These are phyloP conservation scores for Lophotis ruficrista DNA, from an alignment of 2,113 vertebrate species.

Conservation along the genomic window DNA sequence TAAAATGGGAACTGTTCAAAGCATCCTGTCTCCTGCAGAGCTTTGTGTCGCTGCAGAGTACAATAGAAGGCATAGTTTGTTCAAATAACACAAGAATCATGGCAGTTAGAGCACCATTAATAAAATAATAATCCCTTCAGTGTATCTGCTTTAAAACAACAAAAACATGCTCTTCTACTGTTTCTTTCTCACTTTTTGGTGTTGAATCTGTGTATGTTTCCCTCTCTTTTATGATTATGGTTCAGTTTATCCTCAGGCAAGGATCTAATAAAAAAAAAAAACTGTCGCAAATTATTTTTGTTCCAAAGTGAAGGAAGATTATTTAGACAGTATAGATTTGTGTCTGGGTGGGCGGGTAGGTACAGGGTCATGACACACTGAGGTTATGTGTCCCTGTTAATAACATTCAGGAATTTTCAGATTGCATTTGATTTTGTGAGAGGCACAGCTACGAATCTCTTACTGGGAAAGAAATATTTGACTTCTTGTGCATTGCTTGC, in stretches of 20 bases:
- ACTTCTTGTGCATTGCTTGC: not conserved
- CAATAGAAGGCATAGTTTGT: conserved; percentile 17
- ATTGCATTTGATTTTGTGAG: not conserved
- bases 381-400: not conserved
- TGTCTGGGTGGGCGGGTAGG: too few relatives aligned
- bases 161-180: not conserved
- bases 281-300: not conserved
- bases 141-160: conserved; percentile 1
- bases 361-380: not conserved
- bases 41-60: conserved; percentile 15
- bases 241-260: not conserved
- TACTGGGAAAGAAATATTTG: not conserved
- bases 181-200: not conserved
- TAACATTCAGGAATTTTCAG: not conserved
- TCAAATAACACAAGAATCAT: conserved; percentile 30
- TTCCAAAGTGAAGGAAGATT: not conserved
- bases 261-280: not conserved
- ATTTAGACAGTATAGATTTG: not conserved
- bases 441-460: not conserved
- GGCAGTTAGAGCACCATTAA: conserved; percentile 31
- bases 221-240: not conserved
- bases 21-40: conserved; percentile 25
- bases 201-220: not conserved
- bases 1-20: conserved; percentile 45
- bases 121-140: conserved; percentile 44